Percentiles rank a stretch among this genome's conserved stretches.
Evolutionary conservation across 2,113 vertebrate species (phyloP).

Genomic region (Nannospalax galili): DNA sequence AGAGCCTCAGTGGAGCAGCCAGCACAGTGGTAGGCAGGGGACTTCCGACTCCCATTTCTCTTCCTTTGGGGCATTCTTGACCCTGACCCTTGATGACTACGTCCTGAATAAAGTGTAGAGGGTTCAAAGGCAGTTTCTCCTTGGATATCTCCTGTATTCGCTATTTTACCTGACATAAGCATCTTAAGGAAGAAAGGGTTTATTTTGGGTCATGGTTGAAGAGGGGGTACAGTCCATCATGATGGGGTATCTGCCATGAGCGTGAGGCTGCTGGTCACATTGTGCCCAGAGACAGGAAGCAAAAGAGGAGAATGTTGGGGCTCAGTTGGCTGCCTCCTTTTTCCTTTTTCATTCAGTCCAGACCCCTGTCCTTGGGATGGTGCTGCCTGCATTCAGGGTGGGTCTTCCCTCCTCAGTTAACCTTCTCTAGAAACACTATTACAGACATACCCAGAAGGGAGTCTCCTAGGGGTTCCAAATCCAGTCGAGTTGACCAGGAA

Average conservation of each 20-base stretch:
- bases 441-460: no score
- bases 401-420: neutral
- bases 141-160: no score
- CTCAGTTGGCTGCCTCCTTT: neutral
- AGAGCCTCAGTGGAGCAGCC: neutral
- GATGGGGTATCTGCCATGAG: neutral
- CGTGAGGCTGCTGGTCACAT: no score
- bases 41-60: neutral
- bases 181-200: neutral
- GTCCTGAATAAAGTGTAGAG: neutral
- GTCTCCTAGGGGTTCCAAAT: neutral
- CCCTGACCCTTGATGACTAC: neutral
- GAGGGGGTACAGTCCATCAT: no score
- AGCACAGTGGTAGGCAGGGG: rapidly evolving
- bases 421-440: neutral
- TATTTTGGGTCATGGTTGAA: neutral
- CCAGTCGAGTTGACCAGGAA: neutral
- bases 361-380: neutral
- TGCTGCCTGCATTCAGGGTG: neutral
- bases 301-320: no score
- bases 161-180: neutral
- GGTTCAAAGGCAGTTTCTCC: neutral
- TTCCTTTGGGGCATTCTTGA: neutral
- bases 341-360: neutral
- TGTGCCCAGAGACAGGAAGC: neutral